Base-by-base conservation (phyloP, 2,797 vertebrate genomes). In the Melanotaenia pygmaea region DNA sequence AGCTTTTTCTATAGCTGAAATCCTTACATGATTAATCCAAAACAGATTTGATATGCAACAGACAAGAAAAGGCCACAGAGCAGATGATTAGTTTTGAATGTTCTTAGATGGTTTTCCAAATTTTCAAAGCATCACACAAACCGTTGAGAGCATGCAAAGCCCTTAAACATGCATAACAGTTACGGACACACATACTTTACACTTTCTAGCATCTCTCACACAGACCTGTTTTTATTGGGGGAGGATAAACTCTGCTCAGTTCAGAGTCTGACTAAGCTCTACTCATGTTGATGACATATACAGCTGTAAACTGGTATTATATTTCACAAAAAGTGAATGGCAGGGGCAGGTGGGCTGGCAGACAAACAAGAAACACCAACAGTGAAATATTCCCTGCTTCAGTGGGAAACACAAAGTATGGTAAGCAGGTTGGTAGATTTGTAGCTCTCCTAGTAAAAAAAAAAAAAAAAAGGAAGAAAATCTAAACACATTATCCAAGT, bases 301-400 rank as follows among this genome's bases (percentile, higher is more conserved):
- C 94, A 95, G 94, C 95, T 95, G 94, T 84, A 89, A 65, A 64
- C 26, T 1, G 74, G 91, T 74, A 30, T 95, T 87, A 57, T 67
- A 81, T 96, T 96, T 95, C 95, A 88, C 74, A 83, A 64, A 65
- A 84, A 64, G 62, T 92, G 94, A 95, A 71, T 69, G 91, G 91
- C 81, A 74, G 91, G 67, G 89, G 72, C 95, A 95, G 95, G 93
- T 94, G 95, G 87, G 64, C 74, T 72, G 81, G 72, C 77, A 69
- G 70, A 70, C 79, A 85, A 79, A 87, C 79, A 83, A 76, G 62
- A 76, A 77, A 73, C 28, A 32, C 34, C 65, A 69, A 88, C 87
- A 61, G 81, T 34, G 50, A 78, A 64, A 74, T 67, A 83, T 76
- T 64, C 78, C 65, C 34, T 61, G 54, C 77, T 76, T 76, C 69